A percentile compares a stretch with the other conserved stretches of the same genome.
Evolutionary conservation across 2,113 vertebrate species (phyloP).

Genomic region (Craseonycteris thonglongyai): DNA sequence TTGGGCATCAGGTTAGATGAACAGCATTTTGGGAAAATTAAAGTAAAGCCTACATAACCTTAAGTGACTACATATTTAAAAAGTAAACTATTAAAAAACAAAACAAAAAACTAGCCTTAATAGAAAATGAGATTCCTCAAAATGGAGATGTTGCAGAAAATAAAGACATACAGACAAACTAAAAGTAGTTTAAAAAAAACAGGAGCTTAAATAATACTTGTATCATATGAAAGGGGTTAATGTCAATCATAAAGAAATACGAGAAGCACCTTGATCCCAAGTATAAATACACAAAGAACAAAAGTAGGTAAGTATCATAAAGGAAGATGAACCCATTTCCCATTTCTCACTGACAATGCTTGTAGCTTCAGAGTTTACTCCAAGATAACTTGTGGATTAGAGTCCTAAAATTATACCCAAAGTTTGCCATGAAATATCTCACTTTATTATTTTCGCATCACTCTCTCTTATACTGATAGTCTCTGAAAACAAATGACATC

Average conservation of each 20-base stretch:
- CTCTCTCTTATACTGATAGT: no score
- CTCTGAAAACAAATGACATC: no score
- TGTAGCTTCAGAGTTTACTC: no score
- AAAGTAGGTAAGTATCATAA: no score
- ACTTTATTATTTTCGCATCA: no score
- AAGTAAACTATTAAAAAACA: neutral
- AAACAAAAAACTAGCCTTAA: neutral
- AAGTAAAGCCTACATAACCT: neutral
- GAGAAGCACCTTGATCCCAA: neutral
- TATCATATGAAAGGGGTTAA: neutral
- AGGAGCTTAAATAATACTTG: neutral
- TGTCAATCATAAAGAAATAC: neutral
- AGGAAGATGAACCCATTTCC: no score
- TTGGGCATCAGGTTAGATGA: neutral
- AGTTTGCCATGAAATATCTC: no score
- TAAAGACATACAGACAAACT: neutral
- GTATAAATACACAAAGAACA: no score
- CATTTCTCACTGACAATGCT: no score
- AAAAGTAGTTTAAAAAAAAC: neutral
- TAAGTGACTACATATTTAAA: neutral
- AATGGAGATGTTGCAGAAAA: neutral
- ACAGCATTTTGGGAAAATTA: neutral
- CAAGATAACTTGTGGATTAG: no score
- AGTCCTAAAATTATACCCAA: no score
- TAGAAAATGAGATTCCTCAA: neutral